Conservation (phyloP, 2,797 vertebrate genomes). For the Sorex maritimensis region DNA sequence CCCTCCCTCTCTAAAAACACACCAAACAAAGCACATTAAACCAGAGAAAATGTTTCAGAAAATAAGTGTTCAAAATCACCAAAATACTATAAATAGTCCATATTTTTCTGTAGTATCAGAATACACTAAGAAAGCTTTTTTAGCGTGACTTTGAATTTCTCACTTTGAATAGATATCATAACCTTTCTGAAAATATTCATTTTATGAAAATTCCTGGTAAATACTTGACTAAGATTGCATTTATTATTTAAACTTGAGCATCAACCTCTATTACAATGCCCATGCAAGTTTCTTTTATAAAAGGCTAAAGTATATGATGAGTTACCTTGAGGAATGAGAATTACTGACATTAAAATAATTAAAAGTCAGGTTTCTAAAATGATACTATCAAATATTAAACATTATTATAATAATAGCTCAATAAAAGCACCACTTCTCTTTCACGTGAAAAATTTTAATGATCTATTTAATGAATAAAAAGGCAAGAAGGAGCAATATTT, state of each 20-base stretch:
- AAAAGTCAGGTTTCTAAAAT: slow-evolving; percentile 70
- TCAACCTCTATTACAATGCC: neutral
- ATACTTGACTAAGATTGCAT: neutral
- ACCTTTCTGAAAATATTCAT: slow-evolving; percentile 44
- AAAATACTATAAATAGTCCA: neutral
- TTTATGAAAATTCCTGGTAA: slow-evolving; percentile 10
- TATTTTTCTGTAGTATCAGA: neutral
- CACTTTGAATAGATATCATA: neutral
- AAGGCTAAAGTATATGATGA: slow-evolving; percentile 66
- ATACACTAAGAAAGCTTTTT: neutral
- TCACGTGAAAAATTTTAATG: slow-evolving; percentile 75
- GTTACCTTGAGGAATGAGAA: slow-evolving; percentile 4
- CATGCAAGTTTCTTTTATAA: neutral
- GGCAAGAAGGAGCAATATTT: slow-evolving; percentile 72
- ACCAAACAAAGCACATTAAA: neutral
- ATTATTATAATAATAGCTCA: slow-evolving; percentile 80
- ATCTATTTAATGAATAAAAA: slow-evolving; percentile 83
- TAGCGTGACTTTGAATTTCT: neutral
- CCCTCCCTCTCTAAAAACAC: neutral
- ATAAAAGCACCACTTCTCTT: slow-evolving; percentile 59
- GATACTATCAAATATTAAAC: slow-evolving; percentile 84
- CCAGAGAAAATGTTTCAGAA: neutral
- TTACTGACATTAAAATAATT: slow-evolving; percentile 82
- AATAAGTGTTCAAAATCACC: slow-evolving; percentile 34
- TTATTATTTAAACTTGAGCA: slow-evolving; percentile 35